phyloP scores from a whole-genome alignment of 1,140 invertebrate genomes.

The Mizuhopecten yessoensis region DNA sequence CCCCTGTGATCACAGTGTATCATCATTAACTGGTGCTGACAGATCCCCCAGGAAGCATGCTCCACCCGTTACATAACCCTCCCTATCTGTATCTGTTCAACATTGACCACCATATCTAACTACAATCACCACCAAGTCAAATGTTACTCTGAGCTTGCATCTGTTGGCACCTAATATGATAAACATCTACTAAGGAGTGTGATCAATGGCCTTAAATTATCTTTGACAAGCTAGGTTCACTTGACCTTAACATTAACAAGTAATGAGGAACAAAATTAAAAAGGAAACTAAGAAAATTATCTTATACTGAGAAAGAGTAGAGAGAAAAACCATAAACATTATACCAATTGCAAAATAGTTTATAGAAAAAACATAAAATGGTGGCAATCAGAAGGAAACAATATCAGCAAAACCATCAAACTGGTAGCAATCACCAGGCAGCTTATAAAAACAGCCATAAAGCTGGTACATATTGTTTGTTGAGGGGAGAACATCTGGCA shows the following conservation, averaged over 20 bases:
- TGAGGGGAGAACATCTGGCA: background rate
- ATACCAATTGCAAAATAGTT: background rate
- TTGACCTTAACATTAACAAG: background rate
- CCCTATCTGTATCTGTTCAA: no score
- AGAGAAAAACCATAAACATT: background rate
- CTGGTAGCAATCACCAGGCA: background rate
- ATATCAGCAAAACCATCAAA: conserved; percentile 9
- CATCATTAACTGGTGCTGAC: background rate
- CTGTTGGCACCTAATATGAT: background rate
- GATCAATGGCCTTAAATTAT: background rate
- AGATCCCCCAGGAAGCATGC: background rate
- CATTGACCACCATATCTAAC: no score
- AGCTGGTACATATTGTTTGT: background rate
- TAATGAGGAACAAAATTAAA: background rate
- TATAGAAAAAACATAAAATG: background rate
- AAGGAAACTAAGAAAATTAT: background rate
- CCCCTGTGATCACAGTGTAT: background rate
- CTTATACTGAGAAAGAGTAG: background rate
- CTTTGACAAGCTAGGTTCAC: background rate
- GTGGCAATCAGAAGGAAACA: conserved; percentile 3
- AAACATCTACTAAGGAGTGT: background rate
- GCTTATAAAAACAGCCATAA: conserved; percentile 21
- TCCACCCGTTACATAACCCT: background rate
- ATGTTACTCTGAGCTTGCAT: no score
- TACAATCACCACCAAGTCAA: no score